phyloP scores from a whole-genome alignment of 2,797 vertebrate genomes.

The Myotis planiceps region DNA sequence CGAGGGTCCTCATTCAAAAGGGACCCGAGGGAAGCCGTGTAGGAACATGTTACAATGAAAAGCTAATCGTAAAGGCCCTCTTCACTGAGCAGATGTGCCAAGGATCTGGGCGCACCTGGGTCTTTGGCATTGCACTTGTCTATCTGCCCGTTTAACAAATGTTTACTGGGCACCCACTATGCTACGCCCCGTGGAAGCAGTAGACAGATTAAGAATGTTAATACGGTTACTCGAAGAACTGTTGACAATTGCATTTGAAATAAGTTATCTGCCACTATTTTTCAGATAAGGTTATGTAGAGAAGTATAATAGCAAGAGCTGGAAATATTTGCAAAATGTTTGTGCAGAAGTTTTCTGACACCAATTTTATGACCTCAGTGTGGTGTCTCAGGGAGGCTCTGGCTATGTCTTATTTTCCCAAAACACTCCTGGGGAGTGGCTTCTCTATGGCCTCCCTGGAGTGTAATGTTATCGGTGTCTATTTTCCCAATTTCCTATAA shows the following conservation, averaged over 20 bases:
- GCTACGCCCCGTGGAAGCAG: rapidly evolving
- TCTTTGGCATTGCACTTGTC: neutral
- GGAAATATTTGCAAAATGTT: neutral
- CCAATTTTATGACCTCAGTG: neutral
- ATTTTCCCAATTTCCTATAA: neutral
- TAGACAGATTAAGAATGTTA: neutral
- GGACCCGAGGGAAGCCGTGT: neutral
- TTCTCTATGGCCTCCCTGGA: neutral
- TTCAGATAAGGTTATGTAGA: neutral
- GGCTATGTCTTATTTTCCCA: neutral
- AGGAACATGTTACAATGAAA: too few relatives aligned
- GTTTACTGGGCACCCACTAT: neutral
- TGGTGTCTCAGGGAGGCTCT: neutral
- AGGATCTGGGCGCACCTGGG: too few relatives aligned
- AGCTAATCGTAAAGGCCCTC: too few relatives aligned
- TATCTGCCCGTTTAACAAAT: neutral
- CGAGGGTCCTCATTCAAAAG: neutral
- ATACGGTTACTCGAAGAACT: neutral
- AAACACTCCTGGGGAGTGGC: neutral
- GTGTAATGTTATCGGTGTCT: neutral
- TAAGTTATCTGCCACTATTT: neutral
- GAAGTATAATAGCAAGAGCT: neutral
- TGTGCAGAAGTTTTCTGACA: neutral
- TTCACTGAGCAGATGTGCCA: neutral
- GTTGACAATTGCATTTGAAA: neutral